Base-by-base conservation (phyloP, 2,113 vertebrate genomes). In the Mionectes macconnelli region DNA sequence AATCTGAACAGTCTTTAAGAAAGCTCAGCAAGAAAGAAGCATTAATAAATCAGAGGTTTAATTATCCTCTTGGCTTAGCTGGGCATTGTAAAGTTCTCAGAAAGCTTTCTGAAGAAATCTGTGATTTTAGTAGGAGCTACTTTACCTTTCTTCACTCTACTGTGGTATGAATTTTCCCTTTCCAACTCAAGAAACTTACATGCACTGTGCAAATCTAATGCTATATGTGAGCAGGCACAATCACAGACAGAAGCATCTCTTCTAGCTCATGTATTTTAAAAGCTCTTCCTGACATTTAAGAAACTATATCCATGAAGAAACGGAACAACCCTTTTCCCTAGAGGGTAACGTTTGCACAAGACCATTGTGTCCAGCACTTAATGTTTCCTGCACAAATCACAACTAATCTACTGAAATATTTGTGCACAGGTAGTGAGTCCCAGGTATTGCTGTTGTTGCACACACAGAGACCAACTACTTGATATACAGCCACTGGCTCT, bases 131-230 rank as follows among this genome's bases (percentile, higher is more conserved):
- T 30, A 89, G 81, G 84, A 72, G 28, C 31, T 47, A 10, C 6
- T 7, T 49, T 55, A 47, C 42, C 27, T 87, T 27, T 92, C 39
- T 73, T 84, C 44, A 14, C 49, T 72, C 33, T 40, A 7, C 45
- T 6, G 3, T 9, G 55, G 14, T 24, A 39, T 19, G 28, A 77
- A 59, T 40, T 89, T 27, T 35, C 74, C n/a, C 45, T 60, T 76
- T 11, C 16, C 4, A 2, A 12, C 35, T 33, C 0, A 0, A 63
- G 74, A 47, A 44, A 52, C 12, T 50, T 74, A 24, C 0, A 30
- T 27, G 10, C 18, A 40, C 23, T 37, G 22, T 20, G 28, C n/a
- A 69, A 80, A 47, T 24, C 9, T 5, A 92, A 44, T 3, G 5
- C 7, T 47, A 17, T 6, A 23, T 25, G 10, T 18, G 73, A 93